Evolutionary conservation across 2,113 vertebrate genomes (phyloP), one percentile per base, ranked within the genome.

Genomic region (Scopus umbretta): DNA sequence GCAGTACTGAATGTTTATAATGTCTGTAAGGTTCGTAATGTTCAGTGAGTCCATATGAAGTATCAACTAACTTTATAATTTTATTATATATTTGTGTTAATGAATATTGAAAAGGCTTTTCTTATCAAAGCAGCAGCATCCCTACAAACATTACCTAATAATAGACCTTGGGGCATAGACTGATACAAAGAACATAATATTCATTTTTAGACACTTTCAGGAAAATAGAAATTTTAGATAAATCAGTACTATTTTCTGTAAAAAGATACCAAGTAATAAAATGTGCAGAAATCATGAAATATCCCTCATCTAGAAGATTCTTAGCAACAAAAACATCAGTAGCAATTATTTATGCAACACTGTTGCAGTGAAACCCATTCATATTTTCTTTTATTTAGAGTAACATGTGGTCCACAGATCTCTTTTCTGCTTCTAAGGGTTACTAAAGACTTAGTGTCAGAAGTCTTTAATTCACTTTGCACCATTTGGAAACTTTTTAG

Each of bases 71-170:
- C 43, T 93, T 88, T 32, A 13, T 45, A 42, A 86, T 74, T 83
- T 30, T 73, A 18, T 86, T 86, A 36, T 27, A 50, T 12, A 50
- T 92, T 96, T 94, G 29, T 91, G 86, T 74, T 89, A 78, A 96
- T 81, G 80, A 59, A 78, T 66, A 88, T 22, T 88, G 91, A 92
- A 90, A 92, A 96, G 55, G 21, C n/a, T 92, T 92, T 88, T 72
- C n/a, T 86, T 91, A 90, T 32, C 7, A 59, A 94, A 93, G 82
- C 49, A 94, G 67, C 71, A 90, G 70, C 50, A 84, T 86, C 42
- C 68, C 86, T 80, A 47, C 38, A 71, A 94, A 80, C 72, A 65
- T 87, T 38, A 90, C 47, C 43, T 84, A 67, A 67, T 75, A 89
- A 92, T 79, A 70, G 34, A 68, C 53, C 73, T 78, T 67, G 42